A percentile compares a stretch with the other conserved stretches of the same genome.
Evolutionary conservation across 1,140 invertebrate genomes (phyloP).

Genomic region (Mycetomoellerius zeteki): DNA sequence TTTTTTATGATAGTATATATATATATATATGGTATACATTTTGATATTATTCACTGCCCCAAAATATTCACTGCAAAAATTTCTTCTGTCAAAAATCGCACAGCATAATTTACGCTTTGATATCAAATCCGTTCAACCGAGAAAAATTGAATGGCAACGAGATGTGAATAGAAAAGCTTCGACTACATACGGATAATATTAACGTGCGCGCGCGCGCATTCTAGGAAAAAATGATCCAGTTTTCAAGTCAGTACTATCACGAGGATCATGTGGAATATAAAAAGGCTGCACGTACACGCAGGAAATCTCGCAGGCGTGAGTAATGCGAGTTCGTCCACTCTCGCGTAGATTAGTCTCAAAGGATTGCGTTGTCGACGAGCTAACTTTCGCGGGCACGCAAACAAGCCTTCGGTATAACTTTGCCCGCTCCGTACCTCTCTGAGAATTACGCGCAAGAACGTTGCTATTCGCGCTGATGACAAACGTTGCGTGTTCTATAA

Average conservation of each 20-base stretch:
- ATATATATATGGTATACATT: background rate
- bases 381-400: slow-evolving; percentile 42
- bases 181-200: too few relatives aligned
- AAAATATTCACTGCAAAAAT: slow-evolving; percentile 16
- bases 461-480: slow-evolving; percentile 23
- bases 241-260: slow-evolving; percentile 19
- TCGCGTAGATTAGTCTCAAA: slow-evolving; percentile 47
- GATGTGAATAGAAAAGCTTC: background rate
- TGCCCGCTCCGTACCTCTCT: slow-evolving; percentile 15
- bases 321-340: slow-evolving; percentile 48
- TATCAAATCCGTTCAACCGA: slow-evolving; percentile 1
- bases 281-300: slow-evolving; percentile 29
- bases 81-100: slow-evolving; percentile 2
- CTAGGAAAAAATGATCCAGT: slow-evolving; percentile 39
- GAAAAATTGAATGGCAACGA: background rate
- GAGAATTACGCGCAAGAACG: slow-evolving; percentile 38
- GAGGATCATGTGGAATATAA: slow-evolving; percentile 35
- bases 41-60: background rate
- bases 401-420: slow-evolving; percentile 41
- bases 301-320: background rate
- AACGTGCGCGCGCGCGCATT: background rate
- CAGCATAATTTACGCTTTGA: slow-evolving; percentile 8
- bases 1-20: background rate
- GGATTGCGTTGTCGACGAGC: slow-evolving; percentile 32
- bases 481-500: slow-evolving; percentile 14